phyloP scores from a whole-genome alignment of 2,113 vertebrate genomes.

The Anser cygnoides region DNA sequence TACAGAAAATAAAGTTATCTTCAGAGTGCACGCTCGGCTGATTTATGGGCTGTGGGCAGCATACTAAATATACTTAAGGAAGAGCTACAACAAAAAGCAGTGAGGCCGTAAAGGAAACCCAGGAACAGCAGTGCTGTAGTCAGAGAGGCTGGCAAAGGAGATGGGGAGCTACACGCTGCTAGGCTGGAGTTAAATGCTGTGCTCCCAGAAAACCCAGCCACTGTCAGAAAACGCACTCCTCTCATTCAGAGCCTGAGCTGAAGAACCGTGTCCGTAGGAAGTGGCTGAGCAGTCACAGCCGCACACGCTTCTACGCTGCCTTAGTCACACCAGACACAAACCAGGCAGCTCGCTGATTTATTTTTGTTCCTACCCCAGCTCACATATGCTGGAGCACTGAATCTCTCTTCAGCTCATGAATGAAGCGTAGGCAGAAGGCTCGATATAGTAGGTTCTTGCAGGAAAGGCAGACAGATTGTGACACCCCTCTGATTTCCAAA shows the following conservation, averaged over 20 bases:
- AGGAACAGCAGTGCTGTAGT: background rate
- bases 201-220: background rate
- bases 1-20: slow-evolving; percentile 30
- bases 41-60: accelerated
- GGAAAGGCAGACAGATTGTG: background rate
- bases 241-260: background rate
- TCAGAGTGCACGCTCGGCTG: accelerated
- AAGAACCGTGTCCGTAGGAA: background rate
- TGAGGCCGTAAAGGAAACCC: accelerated
- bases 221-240: accelerated
- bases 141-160: background rate
- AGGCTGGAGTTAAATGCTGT: background rate
- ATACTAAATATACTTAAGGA: accelerated
- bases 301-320: background rate
- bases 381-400: background rate
- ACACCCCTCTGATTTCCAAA: background rate
- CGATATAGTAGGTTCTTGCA: background rate
- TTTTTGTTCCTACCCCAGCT: background rate
- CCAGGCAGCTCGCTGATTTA: background rate
- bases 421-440: background rate
- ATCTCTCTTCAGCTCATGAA: background rate
- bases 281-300: accelerated
- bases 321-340: background rate
- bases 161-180: accelerated
- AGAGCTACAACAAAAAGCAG: too few species aligned